Evolutionary conservation across 2,888 invertebrate genomes (phyloP), one percentile per base, ranked within the genome.

Genomic region (Rosalia funebris): DNA sequence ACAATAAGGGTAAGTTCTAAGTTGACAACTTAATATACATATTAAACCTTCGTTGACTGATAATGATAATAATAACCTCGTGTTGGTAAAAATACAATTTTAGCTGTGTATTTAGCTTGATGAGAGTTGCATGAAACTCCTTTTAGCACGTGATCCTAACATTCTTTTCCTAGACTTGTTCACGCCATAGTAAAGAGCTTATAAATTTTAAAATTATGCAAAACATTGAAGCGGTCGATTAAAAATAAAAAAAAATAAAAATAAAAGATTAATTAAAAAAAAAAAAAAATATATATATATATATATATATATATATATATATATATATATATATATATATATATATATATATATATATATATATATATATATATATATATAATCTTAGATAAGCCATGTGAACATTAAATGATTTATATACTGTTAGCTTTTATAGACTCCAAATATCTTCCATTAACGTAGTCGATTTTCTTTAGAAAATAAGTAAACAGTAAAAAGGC

Each of bases 11-110:
- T 11, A 34, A n/a, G 10, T 34, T 34, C 10, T 3, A 34, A 34
- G 58, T 55, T 61, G 64, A 64, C 64, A 61, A 39, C 61, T 64
- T 64, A 61, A 64, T 64, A 61, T 57, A 61, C 58, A 50, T 52
- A 57, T 57, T 57, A 57, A 9, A 16, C 41, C 41, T 37, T 14
- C 37, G 41, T 36, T 19, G 50, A n/a, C 41, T 52, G 52, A 52
- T 52, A 52, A 52, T 52, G 41, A 39, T 12, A 41, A 39, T 52
- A 52, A 52, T 52, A 36, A 41, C 41, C 52, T 14, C 41, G 37
- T 39, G 52, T 52, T 25, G 31, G 41, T 52, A 41, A 52, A 52
- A 52, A 31, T 52, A 52, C 15, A 41, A 20, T 52, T 25, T 16
- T 14, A 52, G 52, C 39, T 52, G 52, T 52, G 41, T 52, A 39